Evolutionary conservation across 2,113 vertebrate genomes (phyloP).

Genomic region (Vombatus ursinus): DNA sequence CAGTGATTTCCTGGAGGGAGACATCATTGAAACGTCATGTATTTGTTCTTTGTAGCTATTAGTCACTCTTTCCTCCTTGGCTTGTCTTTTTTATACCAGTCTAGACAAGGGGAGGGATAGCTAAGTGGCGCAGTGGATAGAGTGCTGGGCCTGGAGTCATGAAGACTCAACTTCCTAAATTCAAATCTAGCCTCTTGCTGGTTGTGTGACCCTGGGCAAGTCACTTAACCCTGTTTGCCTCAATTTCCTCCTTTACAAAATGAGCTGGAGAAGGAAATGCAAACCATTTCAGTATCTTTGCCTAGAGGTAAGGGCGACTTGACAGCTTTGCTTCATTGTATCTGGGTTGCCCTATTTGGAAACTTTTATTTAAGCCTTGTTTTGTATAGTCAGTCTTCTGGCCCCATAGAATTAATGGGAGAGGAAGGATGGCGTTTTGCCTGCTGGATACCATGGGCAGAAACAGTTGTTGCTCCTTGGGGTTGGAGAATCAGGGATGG

Average conservation of each 20-base stretch:
- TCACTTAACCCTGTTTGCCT: background rate
- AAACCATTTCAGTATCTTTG: background rate
- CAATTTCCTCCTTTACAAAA: background rate
- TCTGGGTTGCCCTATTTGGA: background rate
- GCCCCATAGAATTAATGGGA: background rate
- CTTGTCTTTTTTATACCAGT: background rate
- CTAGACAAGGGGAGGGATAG: background rate
- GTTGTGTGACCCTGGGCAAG: background rate
- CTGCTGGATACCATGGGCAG: background rate
- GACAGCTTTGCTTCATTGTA: background rate
- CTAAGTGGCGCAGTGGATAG: background rate
- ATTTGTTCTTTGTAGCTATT: conserved; percentile 4
- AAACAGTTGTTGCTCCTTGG: background rate
- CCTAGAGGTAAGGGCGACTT: background rate
- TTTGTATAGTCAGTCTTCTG: background rate
- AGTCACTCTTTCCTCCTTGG: conserved; percentile 69
- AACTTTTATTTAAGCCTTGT: background rate
- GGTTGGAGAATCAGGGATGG: background rate
- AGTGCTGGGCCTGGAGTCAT: background rate
- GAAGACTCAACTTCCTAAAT: background rate
- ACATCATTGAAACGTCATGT: background rate
- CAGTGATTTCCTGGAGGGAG: background rate
- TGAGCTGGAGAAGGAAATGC: background rate
- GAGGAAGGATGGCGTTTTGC: background rate
- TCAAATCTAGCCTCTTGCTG: background rate